Conservation (phyloP, 2,888 invertebrate genomes). For the Sphaerophoria rueppellii region DNA sequence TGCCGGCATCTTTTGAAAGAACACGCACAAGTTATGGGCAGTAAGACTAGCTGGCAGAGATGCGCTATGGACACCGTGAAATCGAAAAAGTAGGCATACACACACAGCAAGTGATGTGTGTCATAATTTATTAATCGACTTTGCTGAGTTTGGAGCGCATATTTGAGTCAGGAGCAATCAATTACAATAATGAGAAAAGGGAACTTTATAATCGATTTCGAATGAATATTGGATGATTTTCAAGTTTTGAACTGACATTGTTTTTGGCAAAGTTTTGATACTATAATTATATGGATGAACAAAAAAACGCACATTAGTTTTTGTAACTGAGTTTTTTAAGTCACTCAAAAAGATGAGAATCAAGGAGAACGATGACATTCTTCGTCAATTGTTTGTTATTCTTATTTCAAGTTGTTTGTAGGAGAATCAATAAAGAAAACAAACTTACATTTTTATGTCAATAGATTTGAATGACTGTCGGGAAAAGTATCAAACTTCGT, state of each 20-base stretch:
- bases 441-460: too few species aligned
- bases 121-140: constrained; percentile 73
- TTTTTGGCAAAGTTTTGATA: too few species aligned
- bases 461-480: too few species aligned
- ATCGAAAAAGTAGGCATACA: constrained; percentile 34
- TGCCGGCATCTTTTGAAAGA: constrained; percentile 65
- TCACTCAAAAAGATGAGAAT: too few species aligned
- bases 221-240: constrained; percentile 43
- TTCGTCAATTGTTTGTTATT: too few species aligned
- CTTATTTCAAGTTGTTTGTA: too few species aligned
- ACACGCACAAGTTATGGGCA: constrained; percentile 55
- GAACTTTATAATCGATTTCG: constrained; percentile 33
- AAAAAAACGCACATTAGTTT: too few species aligned
- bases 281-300: too few species aligned
- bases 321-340: too few species aligned
- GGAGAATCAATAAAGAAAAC: too few species aligned
- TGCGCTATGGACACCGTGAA: neutral
- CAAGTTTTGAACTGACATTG: neutral
- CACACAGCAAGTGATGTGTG: constrained; percentile 56
- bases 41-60: neutral
- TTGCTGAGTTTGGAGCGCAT: constrained; percentile 36
- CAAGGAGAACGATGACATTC: too few species aligned
- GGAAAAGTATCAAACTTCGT: too few species aligned
- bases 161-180: constrained; percentile 65
- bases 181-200: constrained; percentile 68